Evolutionary conservation across 1,140 invertebrate genomes (phyloP).

Genomic region (Drosophila teissieri): DNA sequence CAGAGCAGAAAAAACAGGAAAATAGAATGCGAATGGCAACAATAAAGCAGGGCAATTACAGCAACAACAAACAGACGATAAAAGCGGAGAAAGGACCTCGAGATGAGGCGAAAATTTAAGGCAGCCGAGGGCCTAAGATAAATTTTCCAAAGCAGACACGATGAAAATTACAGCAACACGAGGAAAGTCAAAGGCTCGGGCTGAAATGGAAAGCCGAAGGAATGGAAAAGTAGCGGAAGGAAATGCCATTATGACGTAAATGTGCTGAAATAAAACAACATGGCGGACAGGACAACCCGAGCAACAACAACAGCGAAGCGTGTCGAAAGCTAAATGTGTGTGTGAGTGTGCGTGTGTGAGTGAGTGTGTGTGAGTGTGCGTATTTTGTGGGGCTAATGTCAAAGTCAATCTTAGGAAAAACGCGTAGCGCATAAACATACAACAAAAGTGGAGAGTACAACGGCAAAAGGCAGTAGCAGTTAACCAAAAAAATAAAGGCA

Average conservation of each 20-base stretch:
- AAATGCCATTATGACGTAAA: slow-evolving; percentile 83
- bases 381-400: slow-evolving; percentile 78
- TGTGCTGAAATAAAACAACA: slow-evolving; percentile 83
- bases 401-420: slow-evolving; percentile 83
- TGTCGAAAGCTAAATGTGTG: slow-evolving; percentile 62
- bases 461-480: slow-evolving; percentile 52
- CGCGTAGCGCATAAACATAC: slow-evolving; percentile 82
- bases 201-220: slow-evolving; percentile 45
- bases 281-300: slow-evolving; percentile 77
- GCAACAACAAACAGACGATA: slow-evolving; percentile 49
- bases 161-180: slow-evolving; percentile 67
- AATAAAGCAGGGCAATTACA: slow-evolving; percentile 75
- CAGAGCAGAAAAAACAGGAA: slow-evolving; percentile 22
- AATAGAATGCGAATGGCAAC: slow-evolving; percentile 54
- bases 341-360: slow-evolving; percentile 4
- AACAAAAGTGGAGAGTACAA: slow-evolving; percentile 63
- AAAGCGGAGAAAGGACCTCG: slow-evolving; percentile 52
- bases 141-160: slow-evolving; percentile 75
- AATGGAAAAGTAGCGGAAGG: slow-evolving; percentile 67
- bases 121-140: slow-evolving; percentile 55
- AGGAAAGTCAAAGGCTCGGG: slow-evolving; percentile 67
- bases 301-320: slow-evolving; percentile 58
- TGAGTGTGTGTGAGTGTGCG: slow-evolving; percentile 5
- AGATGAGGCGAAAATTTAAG: slow-evolving; percentile 67
- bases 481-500: slow-evolving; percentile 27